phyloP scores from a whole-genome alignment of 2,113 vertebrate genomes.

The Triplophysa tibetana region DNA sequence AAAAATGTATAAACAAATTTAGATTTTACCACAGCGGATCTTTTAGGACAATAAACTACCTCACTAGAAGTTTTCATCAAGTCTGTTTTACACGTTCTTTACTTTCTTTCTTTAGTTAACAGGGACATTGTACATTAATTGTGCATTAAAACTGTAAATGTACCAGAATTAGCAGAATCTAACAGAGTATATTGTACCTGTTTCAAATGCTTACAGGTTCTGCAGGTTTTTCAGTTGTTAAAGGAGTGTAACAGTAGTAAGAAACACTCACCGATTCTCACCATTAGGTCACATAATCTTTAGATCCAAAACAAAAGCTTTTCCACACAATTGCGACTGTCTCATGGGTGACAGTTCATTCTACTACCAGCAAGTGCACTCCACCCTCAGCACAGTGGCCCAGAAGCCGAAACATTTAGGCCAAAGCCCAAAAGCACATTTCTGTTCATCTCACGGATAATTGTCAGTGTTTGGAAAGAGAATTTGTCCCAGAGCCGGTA shows the following conservation, averaged over 20 bases:
- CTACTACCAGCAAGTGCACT: conserved; percentile 15
- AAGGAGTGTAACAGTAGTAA: conserved; percentile 8
- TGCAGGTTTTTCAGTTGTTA: conserved; percentile 42
- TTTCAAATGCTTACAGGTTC: conserved; percentile 39
- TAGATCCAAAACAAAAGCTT: conserved; percentile 6
- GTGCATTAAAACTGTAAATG: too few relatives aligned
- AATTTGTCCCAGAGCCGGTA: not conserved
- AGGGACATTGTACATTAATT: too few relatives aligned
- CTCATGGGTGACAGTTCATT: conserved; percentile 6
- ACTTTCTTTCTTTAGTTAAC: too few relatives aligned
- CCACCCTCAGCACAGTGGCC: not conserved
- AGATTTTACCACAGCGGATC: too few relatives aligned
- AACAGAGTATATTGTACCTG: not conserved
- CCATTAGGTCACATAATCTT: conserved; percentile 1
- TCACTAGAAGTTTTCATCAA: too few relatives aligned
- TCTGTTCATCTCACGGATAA: not conserved
- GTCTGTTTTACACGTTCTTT: too few relatives aligned
- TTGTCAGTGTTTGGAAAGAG: not conserved
- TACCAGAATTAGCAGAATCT: too few relatives aligned
- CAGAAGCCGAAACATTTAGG: too few relatives aligned
- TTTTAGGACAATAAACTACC: too few relatives aligned
- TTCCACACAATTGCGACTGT: not conserved
- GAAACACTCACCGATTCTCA: not conserved
- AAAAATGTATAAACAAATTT: too few relatives aligned
- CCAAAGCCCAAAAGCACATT: not conserved